Percentiles rank a stretch among this genome's conserved stretches.
Evolutionary conservation across 2,888 invertebrate species (phyloP).

Genomic region (Brachylomia viminalis): DNA sequence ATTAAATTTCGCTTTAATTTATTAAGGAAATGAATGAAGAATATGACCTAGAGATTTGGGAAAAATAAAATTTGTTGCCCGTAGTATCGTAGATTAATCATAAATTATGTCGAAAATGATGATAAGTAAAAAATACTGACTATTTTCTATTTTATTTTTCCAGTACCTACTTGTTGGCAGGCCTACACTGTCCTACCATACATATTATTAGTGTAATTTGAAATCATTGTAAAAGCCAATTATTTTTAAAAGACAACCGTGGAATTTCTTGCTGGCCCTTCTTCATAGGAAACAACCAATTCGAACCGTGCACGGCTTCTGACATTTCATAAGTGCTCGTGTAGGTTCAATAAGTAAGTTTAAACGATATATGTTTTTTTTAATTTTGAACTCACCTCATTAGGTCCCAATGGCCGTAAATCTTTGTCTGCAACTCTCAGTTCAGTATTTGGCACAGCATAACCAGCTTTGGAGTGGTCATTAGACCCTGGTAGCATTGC

Average conservation of each 20-base stretch:
- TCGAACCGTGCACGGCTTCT: not conserved
- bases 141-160: not conserved
- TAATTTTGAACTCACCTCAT: slow-evolving; percentile 77
- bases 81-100: not conserved
- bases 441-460: slow-evolving; percentile 91
- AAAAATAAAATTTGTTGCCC: not conserved
- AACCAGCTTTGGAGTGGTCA: slow-evolving; percentile 87
- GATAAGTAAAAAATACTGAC: not conserved
- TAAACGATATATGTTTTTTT: not conserved
- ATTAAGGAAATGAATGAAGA: not conserved
- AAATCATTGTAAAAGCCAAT: not conserved
- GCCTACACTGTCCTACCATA: not conserved
- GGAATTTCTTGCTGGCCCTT: not conserved
- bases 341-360: too few species aligned
- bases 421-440: slow-evolving; percentile 89
- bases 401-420: slow-evolving; percentile 85
- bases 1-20: not conserved
- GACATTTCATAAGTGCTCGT: not conserved
- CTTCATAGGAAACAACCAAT: not conserved
- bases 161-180: not conserved
- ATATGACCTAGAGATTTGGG: not conserved
- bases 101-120: not conserved
- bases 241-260: not conserved
- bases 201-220: not conserved
- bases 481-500: slow-evolving; percentile 74